These are phyloP conservation scores for Lysandra coridon DNA, from an alignment of 2,888 invertebrate genomes.

Conservation along the genomic window DNA sequence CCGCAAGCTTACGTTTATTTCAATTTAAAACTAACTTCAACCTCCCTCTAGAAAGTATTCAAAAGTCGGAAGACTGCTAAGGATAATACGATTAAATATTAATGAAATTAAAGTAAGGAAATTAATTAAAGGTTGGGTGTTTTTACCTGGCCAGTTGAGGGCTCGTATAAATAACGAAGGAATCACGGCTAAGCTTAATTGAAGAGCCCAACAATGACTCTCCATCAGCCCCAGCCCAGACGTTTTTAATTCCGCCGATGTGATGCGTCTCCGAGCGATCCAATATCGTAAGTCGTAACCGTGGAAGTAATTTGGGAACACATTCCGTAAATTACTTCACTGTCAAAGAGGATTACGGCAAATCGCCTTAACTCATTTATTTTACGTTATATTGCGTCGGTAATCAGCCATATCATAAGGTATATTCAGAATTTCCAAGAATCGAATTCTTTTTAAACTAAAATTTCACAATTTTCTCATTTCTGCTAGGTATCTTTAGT, in stretches of 20 bases:
- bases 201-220: background rate
- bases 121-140: background rate
- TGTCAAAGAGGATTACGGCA: conserved; percentile 7
- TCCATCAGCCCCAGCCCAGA: background rate
- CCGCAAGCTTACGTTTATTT: background rate
- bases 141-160: background rate
- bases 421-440: background rate
- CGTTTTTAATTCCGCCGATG: background rate
- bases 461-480: background rate
- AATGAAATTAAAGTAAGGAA: background rate
- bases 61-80: background rate
- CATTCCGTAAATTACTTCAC: conserved; percentile 4
- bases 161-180: conserved; percentile 1
- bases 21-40: conserved; percentile 14
- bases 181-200: conserved; percentile 4
- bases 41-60: background rate
- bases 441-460: background rate
- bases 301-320: background rate
- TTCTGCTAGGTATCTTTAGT: too few relatives aligned
- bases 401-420: background rate
- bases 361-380: conserved; percentile 1
- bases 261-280: conserved; percentile 6
- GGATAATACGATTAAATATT: background rate
- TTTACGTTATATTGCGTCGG: background rate
- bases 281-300: conserved; percentile 2